Evolutionary conservation across 2,797 vertebrate species (phyloP).

Genomic region (Liparis tanakae): DNA sequence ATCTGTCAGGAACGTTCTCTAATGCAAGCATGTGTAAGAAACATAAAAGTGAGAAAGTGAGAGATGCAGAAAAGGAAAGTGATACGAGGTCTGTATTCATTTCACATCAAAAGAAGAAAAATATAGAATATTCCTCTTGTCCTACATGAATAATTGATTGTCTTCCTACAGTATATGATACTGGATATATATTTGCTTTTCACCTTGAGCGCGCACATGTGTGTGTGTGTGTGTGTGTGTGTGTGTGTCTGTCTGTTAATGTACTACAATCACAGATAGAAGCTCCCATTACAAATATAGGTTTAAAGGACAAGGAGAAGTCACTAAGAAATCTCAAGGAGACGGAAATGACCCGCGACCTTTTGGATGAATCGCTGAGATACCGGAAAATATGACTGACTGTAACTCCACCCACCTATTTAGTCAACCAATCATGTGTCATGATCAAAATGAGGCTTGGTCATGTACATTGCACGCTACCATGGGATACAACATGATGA

Average conservation of each 20-base stretch:
- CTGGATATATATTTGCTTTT: constrained; percentile 52
- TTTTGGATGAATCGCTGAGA: constrained; percentile 55
- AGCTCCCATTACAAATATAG: constrained; percentile 59
- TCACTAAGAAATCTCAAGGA: constrained; percentile 39
- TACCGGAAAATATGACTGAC: constrained; percentile 56
- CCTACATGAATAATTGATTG: constrained; percentile 78
- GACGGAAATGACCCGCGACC: constrained; percentile 56
- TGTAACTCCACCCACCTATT: constrained; percentile 25
- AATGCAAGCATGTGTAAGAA: constrained; percentile 36
- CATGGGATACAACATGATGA: constrained; percentile 52
- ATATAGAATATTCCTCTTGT: constrained; percentile 61
- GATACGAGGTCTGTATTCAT: constrained; percentile 54
- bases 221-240: constrained; percentile 19
- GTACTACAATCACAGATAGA: constrained; percentile 24
- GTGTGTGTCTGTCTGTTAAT: constrained; percentile 4
- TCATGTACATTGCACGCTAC: constrained; percentile 57
- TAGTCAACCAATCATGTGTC: constrained; percentile 24
- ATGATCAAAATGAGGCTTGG: constrained; percentile 21
- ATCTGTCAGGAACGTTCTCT: constrained; percentile 57
- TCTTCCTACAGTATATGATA: constrained; percentile 68
- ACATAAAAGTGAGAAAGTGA: neutral
- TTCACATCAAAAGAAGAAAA: constrained; percentile 60
- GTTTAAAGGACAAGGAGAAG: constrained; percentile 47
- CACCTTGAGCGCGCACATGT: constrained; percentile 15
- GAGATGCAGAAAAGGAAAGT: constrained; percentile 60